Conservation (phyloP, 2,888 invertebrate species). For the Drosophila greeni region DNA sequence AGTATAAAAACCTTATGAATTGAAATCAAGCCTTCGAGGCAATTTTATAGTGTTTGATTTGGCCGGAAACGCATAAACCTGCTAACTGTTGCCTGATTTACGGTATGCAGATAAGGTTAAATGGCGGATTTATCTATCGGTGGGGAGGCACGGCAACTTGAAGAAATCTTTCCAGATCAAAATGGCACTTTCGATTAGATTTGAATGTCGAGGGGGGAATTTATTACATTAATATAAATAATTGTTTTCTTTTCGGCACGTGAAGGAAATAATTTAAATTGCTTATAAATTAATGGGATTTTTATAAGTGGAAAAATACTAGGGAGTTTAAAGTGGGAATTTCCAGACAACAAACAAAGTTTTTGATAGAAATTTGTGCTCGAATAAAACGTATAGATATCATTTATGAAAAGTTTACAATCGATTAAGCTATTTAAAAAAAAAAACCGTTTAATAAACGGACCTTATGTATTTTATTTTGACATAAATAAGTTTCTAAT, state of each 20-base stretch:
- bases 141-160: constrained; percentile 1
- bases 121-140: constrained; percentile 4
- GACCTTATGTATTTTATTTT: no score
- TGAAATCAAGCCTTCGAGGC: no score
- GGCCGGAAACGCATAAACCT: constrained; percentile 16
- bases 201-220: background rate
- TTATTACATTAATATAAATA: constrained; percentile 4
- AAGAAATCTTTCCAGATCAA: constrained; percentile 4
- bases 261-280: background rate
- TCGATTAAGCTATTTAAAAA: no score
- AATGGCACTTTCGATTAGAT: constrained; percentile 19
- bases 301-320: background rate
- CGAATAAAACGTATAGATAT: no score
- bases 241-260: background rate
- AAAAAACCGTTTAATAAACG: no score
- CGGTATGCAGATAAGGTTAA: constrained; percentile 12
- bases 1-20: constrained; percentile 10
- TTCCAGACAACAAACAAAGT: background rate
- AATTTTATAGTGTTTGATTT: constrained; percentile 7
- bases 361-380: no score
- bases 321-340: background rate
- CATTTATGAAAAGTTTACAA: no score
- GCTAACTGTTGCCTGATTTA: constrained; percentile 13
- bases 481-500: no score
- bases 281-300: background rate